These are phyloP conservation scores for Mobula hypostoma DNA, from an alignment of 2,113 vertebrate species.

Conservation along the genomic window DNA sequence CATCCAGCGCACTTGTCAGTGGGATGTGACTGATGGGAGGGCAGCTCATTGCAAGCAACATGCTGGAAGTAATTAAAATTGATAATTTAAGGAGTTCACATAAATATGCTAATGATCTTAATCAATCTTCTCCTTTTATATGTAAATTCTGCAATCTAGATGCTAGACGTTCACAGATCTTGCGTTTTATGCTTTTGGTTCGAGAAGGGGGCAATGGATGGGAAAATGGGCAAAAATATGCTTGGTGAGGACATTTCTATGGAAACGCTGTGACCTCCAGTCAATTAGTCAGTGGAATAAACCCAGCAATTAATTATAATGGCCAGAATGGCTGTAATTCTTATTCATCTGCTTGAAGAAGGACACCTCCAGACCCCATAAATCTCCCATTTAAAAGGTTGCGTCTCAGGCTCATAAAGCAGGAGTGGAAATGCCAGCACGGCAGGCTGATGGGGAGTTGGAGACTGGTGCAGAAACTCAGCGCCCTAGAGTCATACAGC, in stretches of 20 bases:
- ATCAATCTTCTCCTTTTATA: conserved; percentile 72
- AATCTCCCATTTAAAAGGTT: conserved; percentile 59
- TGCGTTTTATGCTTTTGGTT: conserved; percentile 65
- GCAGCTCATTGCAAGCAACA: conserved; percentile 43
- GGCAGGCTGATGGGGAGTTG: conserved; percentile 51
- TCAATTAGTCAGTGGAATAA: conserved; percentile 63
- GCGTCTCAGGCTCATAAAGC: conserved; percentile 43
- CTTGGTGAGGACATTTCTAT: conserved; percentile 66
- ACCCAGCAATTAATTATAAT: conserved; percentile 70
- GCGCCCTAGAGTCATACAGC: too few relatives aligned
- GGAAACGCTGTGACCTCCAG: conserved; percentile 61
- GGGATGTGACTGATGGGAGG: not conserved
- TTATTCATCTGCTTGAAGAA: conserved; percentile 56
- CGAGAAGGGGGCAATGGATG: conserved; percentile 62
- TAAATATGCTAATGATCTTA: conserved; percentile 65
- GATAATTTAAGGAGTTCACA: conserved; percentile 57
- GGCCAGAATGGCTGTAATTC: conserved; percentile 59
- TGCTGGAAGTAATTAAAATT: conserved; percentile 57
- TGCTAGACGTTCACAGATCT: conserved; percentile 74
- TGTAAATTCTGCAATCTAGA: conserved; percentile 65
- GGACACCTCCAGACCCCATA: conserved; percentile 56
- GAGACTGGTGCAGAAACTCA: conserved; percentile 47
- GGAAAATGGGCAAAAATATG: conserved; percentile 66
- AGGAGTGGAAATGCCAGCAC: conserved; percentile 40
- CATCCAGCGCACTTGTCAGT: not conserved